These are phyloP conservation scores for Aleadryas rufinucha DNA, from an alignment of 2,113 vertebrate genomes.

Conservation along the genomic window DNA sequence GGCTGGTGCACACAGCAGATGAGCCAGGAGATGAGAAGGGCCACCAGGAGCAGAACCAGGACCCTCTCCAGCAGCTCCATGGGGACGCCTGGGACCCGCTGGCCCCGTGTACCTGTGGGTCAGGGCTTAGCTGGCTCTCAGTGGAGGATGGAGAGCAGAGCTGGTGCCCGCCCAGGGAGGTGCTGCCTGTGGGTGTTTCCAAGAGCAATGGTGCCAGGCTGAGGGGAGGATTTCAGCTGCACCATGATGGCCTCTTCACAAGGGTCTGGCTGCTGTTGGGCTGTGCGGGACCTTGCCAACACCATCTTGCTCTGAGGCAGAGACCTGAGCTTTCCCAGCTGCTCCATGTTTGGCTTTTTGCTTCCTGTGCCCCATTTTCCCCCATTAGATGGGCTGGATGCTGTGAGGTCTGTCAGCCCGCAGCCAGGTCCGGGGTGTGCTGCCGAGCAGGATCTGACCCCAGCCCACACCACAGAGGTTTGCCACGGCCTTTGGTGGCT, in stretches of 20 bases:
- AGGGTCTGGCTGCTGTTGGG: background rate
- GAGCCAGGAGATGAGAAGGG: background rate
- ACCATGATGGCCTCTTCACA: background rate
- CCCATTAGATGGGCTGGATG: background rate
- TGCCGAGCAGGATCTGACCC: background rate
- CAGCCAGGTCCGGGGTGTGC: background rate
- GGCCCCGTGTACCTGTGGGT: rapidly evolving
- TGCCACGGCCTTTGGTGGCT: background rate
- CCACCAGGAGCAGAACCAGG: background rate
- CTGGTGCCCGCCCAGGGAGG: background rate
- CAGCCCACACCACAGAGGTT: rapidly evolving
- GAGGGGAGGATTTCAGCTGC: background rate
- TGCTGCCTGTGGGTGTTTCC: rapidly evolving
- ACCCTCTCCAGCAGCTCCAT: background rate
- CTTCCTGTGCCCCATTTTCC: background rate
- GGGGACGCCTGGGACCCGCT: rapidly evolving
- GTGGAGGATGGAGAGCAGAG: background rate
- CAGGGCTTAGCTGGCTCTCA: background rate
- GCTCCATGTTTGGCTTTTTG: background rate
- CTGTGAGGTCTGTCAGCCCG: background rate
- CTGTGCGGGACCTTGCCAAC: background rate
- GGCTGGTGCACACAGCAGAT: rapidly evolving
- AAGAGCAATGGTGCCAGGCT: background rate
- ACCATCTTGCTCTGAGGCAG: background rate
- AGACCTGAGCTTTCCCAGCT: background rate